Percentiles rank a stretch among this genome's conserved stretches.
phyloP scores from a whole-genome alignment of 2,113 vertebrate genomes.

The Porphyrio hochstetteri region DNA sequence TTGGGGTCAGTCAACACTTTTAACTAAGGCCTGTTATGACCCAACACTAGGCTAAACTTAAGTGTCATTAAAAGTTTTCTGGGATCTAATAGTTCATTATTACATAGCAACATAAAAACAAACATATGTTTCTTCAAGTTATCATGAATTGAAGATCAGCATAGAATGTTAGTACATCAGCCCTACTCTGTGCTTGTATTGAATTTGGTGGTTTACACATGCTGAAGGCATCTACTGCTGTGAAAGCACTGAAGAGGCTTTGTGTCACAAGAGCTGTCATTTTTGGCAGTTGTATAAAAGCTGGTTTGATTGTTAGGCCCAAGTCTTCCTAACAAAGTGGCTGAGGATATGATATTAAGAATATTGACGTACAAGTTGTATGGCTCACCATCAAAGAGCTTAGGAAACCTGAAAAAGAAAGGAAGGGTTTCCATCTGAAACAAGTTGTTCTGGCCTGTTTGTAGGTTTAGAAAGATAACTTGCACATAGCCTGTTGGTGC shows the following conservation, averaged over 20 bases:
- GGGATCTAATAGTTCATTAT: background rate
- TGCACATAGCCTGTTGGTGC: background rate
- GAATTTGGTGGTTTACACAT: background rate
- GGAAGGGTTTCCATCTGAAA: background rate
- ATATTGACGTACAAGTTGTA: background rate
- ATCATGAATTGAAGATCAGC: background rate
- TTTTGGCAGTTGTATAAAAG: background rate
- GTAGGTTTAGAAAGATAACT: background rate
- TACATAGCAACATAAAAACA: background rate
- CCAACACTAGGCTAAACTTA: background rate
- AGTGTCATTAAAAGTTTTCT: background rate
- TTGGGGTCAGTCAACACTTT: background rate
- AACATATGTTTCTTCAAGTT: background rate
- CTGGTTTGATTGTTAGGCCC: background rate
- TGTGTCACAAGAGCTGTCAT: background rate
- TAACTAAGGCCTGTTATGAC: background rate
- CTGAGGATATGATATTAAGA: background rate
- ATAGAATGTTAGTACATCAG: background rate
- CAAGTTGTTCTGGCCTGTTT: background rate
- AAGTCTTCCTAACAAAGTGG: background rate
- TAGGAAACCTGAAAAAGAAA: background rate
- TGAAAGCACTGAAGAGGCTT: background rate
- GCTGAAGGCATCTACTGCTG: accelerated
- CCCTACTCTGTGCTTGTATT: background rate
- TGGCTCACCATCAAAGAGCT: background rate